Conservation (phyloP, 2,797 vertebrate species). For the Pseudotriccus pelzelni region DNA sequence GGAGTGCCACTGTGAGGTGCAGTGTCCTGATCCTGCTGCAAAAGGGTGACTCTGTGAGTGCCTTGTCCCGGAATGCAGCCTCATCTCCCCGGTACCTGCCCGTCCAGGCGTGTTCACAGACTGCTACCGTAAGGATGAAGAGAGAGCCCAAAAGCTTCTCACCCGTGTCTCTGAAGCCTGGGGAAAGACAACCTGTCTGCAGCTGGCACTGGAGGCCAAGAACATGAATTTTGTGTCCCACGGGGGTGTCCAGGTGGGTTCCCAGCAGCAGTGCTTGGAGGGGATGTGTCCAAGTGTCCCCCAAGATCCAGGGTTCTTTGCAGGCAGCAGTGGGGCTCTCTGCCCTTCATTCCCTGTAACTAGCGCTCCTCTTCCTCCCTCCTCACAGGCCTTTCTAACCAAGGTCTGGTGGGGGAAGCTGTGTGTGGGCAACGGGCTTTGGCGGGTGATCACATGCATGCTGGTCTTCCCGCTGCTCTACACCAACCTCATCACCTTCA, state of each 20-base stretch:
- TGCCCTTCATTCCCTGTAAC: not conserved
- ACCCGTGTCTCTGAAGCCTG: constrained; percentile 86
- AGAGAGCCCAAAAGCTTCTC: constrained; percentile 87
- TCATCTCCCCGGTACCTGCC: fast-evolving
- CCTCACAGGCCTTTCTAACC: constrained; percentile 87
- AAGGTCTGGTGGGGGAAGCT: constrained; percentile 96
- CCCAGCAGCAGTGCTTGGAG: not conserved
- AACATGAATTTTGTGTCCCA: constrained; percentile 91
- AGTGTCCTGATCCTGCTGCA: not conserved
- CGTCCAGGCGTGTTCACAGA: constrained; percentile 88
- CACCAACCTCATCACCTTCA: constrained; percentile 81
- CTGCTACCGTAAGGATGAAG: constrained; percentile 84
- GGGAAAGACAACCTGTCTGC: constrained; percentile 89
- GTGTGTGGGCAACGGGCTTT: constrained; percentile 84
- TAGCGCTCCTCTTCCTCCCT: not conserved
- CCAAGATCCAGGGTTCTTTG: fast-evolving
- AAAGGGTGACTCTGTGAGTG: not conserved
- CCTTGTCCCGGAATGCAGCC: not conserved
- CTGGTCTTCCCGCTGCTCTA: constrained; percentile 87
- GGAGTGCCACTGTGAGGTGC: not conserved
- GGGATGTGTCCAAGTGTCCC: not conserved
- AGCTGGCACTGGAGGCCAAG: constrained; percentile 88
- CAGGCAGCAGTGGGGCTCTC: not conserved
- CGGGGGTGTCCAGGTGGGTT: constrained; percentile 83
- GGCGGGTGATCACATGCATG: constrained; percentile 86